Evolutionary conservation across 2,888 invertebrate species (phyloP), one percentile per base, ranked within the genome.

Genomic region (Zygothrica quintamaculata): DNA sequence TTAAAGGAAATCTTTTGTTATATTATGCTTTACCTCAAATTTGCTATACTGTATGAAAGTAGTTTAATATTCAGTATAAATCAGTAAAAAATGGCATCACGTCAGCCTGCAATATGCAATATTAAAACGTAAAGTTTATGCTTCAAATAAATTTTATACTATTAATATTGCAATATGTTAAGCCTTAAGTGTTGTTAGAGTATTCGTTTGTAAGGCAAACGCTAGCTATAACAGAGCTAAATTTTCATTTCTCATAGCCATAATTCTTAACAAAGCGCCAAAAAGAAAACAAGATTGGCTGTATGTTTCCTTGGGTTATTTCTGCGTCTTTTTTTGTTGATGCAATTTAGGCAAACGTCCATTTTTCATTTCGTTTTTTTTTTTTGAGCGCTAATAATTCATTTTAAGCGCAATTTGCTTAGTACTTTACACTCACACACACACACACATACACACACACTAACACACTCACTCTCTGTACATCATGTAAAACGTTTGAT

Each of bases 361-460:
- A 80, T 79, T 84, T 82, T 70, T 74, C 59, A 65, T 74, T 78
- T 80, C 53, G 29, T 57, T 65, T 51, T 65, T 73, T 29, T 57
- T 65, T 51, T 65, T 73, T 64, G 65, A 84, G 67, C 64, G 73
- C 77, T 71, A 84, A 88, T 88, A 88, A 87, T 86, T 88, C 87
- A 88, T 86, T 86, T 86, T 86, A 65, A 61, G 80, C 73, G 62
- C 80, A 84, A 78, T 78, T 80, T 84, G 66, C 72, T 77, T 75
- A 64, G 68, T 29, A 5, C 5, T 6, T 3, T 33, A 6, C 22
- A 7, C n/a, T 9, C 9, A 9, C 46, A n/a, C n/a, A n/a, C n/a
- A n/a, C n/a, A n/a, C n/a, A n/a, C n/a, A n/a, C n/a, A n/a, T n/a
- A n/a, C n/a, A n/a, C n/a, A n/a, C n/a, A n/a, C n/a, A n/a, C n/a